Evolutionary conservation across 2,888 invertebrate species (phyloP).

Genomic region (Phanerotoma sp.): DNA sequence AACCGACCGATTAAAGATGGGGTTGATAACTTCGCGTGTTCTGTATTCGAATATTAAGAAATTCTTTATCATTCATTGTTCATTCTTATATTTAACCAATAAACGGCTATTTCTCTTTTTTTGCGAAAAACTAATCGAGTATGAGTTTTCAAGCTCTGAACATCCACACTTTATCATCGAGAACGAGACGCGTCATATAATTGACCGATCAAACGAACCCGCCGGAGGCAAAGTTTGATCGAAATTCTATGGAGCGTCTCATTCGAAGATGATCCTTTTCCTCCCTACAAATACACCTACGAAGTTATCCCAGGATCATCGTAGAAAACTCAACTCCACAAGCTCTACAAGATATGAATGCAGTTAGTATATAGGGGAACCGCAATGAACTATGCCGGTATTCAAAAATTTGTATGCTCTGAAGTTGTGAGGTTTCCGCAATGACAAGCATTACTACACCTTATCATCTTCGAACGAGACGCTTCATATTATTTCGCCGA

Average conservation of each 20-base stretch:
- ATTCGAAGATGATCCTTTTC: not conserved
- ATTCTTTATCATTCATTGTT: not conserved
- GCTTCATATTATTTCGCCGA: not conserved
- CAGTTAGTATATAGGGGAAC: no score
- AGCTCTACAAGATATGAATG: no score
- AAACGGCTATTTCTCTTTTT: no score
- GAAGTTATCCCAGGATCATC: not conserved
- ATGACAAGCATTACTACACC: not conserved
- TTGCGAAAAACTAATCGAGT: no score
- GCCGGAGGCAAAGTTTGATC: not conserved
- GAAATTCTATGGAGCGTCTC: not conserved
- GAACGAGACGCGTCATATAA: conserved; percentile 18
- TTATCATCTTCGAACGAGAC: conserved; percentile 7
- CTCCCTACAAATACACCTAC: not conserved
- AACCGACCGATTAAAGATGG: not conserved
- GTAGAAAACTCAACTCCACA: not conserved
- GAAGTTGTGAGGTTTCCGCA: not conserved
- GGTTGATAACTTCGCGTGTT: not conserved
- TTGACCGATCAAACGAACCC: conserved; percentile 4
- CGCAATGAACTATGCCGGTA: no score
- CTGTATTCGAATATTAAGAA: not conserved
- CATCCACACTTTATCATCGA: conserved; percentile 17
- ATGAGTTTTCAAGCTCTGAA: conserved; percentile 1
- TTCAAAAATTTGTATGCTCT: not conserved
- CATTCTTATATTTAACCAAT: no score